Evolutionary conservation across 2,113 vertebrate genomes (phyloP), one percentile per base, ranked within the genome.

Genomic region (Calyptommatus sinebrachiatus): DNA sequence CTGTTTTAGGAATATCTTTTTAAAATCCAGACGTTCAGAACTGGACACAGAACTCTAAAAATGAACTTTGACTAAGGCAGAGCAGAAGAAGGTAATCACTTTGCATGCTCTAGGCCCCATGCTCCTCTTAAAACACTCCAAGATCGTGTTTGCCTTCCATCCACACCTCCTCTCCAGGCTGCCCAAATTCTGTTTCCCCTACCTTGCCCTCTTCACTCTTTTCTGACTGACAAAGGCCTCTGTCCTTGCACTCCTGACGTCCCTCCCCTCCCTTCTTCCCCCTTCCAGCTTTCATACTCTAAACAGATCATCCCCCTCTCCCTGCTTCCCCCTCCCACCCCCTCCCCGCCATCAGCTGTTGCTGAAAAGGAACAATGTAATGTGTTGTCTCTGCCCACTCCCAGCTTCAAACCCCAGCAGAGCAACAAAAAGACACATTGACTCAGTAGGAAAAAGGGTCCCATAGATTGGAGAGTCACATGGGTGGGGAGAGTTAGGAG

Each of bases 391-490:
- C 83, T 85, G 87, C 92, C 89, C 29, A 84, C 93, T 93, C 89
- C 89, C 84, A 90, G 77, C 88, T 91, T 89, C 91, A 90, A 91
- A 92, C 92, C 90, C 92, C 92, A 90, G 88, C 93, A 92, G 48
- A 4, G 84, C 91, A 91, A 94, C 93, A 96, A 94, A 96, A 95
- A 94, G 93, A 89, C 87, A 91, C 94, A 95, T 94, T 96, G 94
- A 96, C 75, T 88, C 2, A n/a, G 82, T 0, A 76, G 61, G 87
- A 93, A 90, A 91, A 88, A 92, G 89, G 87, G 92, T 83, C 91
- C 88, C 90, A 86, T 20, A 87, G 57, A 91, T 45, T 73, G 81
- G 78, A 35, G 68, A 82, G 86, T 81, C 31, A 50, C 84, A 71
- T 69, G 21, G 73, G 66, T 73, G 79, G 81, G n/a, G n/a, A n/a